phyloP scores from a whole-genome alignment of 2,888 invertebrate genomes.

The Dysmachus trigonus region DNA sequence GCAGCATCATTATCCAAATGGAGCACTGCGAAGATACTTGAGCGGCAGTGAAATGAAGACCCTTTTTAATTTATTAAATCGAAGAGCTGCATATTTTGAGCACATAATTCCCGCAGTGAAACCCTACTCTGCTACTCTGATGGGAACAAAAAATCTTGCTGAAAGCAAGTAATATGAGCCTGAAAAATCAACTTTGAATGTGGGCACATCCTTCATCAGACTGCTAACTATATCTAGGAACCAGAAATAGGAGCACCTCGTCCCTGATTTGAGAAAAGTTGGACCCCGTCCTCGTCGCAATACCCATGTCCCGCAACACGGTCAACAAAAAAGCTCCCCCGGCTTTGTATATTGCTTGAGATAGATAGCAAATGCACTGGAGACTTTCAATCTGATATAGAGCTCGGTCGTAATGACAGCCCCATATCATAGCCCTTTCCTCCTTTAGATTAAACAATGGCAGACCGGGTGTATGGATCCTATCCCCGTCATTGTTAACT shows the following conservation, averaged over 20 bases:
- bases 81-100: constrained; percentile 30
- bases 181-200: constrained; percentile 35
- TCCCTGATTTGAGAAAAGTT: not conserved
- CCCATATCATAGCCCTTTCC: constrained; percentile 1
- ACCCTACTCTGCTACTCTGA: not conserved
- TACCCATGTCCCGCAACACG: not conserved
- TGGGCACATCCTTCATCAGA: constrained; percentile 8
- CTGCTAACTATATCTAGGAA: not conserved
- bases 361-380: not conserved
- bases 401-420: not conserved
- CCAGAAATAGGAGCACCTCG: not conserved
- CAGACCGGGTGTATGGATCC: not conserved
- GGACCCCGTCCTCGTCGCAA: not conserved
- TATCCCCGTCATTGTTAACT: not conserved
- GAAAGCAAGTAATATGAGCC: constrained; percentile 18
- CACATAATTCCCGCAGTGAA: not conserved
- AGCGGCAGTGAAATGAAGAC: not conserved
- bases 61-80: constrained; percentile 39
- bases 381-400: not conserved
- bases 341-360: not conserved
- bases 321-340: constrained; percentile 2
- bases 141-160: constrained; percentile 1
- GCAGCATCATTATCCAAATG: constrained; percentile 35
- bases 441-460: constrained; percentile 11
- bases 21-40: constrained; percentile 1